Conservation (phyloP, 2,113 vertebrate genomes). For the Neolamprologus devosi region DNA sequence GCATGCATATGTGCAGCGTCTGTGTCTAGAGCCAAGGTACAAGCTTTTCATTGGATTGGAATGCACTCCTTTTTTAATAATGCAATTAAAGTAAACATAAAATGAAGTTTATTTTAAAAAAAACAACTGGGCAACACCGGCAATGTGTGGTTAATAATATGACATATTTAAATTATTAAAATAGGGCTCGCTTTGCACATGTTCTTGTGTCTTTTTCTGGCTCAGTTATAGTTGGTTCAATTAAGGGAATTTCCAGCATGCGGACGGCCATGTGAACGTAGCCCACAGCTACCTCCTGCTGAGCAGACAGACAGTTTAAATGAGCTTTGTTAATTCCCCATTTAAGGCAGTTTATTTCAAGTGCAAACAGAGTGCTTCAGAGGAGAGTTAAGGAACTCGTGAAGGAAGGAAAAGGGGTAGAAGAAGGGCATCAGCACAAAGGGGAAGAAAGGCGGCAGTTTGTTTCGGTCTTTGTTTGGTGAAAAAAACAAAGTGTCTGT, state of each 20-base stretch:
- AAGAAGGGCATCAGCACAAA: neutral
- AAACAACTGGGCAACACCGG: neutral
- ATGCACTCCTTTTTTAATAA: neutral
- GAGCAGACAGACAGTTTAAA: neutral
- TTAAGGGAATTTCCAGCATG: constrained; percentile 67
- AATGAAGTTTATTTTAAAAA: neutral
- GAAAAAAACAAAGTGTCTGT: neutral
- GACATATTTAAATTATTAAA: neutral
- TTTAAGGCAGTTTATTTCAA: neutral
- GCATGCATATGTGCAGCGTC: neutral
- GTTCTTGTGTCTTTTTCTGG: neutral
- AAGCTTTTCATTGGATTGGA: neutral
- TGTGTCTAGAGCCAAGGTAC: neutral
- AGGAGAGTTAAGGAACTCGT: neutral
- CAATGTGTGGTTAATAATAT: neutral
- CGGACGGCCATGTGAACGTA: constrained; percentile 43
- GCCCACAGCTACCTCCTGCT: neutral
- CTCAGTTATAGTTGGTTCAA: constrained; percentile 3
- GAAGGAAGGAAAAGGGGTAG: neutral
- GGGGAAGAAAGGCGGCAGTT: neutral
- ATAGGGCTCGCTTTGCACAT: neutral
- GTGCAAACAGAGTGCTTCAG: neutral
- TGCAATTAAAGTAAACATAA: neutral
- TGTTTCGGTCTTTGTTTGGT: neutral
- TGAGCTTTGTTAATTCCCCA: neutral